A percentile compares a stretch with the other conserved stretches of the same genome.
Conservation (phyloP, 2,797 vertebrate species). For the Hyperoplus lanceolatus region DNA sequence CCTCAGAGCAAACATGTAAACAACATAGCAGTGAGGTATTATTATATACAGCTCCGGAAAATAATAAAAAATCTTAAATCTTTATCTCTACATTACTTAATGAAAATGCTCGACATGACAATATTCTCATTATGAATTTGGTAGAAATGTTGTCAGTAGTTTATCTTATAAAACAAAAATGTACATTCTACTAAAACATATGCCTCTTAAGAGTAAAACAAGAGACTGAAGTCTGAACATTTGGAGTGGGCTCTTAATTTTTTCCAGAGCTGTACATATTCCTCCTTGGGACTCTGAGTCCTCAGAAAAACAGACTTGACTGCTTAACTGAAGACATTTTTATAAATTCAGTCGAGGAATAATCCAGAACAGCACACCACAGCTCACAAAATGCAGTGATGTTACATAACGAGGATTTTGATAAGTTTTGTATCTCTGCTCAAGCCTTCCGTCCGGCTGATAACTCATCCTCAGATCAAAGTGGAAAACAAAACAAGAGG, state of each 20-base stretch:
- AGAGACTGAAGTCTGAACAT: no score
- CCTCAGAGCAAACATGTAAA: constrained; percentile 16
- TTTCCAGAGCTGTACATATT: neutral
- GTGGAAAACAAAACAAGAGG: constrained; percentile 26
- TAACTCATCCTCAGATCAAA: constrained; percentile 74
- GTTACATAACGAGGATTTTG: constrained; percentile 76
- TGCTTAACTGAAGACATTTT: constrained; percentile 4
- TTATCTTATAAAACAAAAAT: no score
- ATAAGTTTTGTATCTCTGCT: constrained; percentile 62
- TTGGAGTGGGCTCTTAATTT: no score
- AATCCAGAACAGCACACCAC: constrained; percentile 17
- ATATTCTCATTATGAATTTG: no score
- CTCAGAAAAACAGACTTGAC: neutral
- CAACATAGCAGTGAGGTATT: neutral
- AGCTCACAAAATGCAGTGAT: constrained; percentile 26
- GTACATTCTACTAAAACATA: no score
- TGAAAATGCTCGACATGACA: no score
- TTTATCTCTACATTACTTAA: no score
- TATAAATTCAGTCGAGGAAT: constrained; percentile 20
- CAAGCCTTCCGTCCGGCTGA: constrained; percentile 53
- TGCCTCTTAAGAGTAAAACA: no score
- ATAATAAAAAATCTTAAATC: no score
- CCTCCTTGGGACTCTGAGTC: neutral
- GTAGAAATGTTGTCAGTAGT: no score
- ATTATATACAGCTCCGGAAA: neutral